phyloP scores from a whole-genome alignment of 2,797 vertebrate genomes.

The Sorex maritimensis region DNA sequence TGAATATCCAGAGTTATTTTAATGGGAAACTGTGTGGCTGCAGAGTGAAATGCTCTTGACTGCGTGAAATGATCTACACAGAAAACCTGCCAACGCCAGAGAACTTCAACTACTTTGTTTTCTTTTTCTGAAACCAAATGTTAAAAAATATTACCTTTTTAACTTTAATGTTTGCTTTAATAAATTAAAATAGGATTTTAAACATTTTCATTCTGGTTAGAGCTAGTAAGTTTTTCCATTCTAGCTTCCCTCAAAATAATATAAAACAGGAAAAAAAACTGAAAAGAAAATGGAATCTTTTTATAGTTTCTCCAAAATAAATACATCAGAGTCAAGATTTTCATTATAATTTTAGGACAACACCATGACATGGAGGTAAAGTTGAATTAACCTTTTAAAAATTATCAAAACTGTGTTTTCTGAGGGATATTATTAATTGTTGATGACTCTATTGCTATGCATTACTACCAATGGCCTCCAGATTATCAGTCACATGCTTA shows the following conservation, averaged over 20 bases:
- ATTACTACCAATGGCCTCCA: not conserved
- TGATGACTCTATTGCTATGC: not conserved
- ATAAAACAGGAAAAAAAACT: not conserved
- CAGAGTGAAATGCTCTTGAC: conserved; percentile 8
- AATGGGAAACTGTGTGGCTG: not conserved
- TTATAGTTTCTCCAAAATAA: not conserved
- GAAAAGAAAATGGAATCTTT: not conserved
- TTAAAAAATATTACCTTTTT: conserved; percentile 41
- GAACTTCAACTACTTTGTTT: not conserved
- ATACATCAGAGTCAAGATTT: not conserved
- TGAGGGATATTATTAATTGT: not conserved
- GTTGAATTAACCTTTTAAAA: not conserved
- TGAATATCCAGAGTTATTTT: not conserved
- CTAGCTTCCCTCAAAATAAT: conserved; percentile 37
- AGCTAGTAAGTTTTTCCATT: conserved; percentile 35
- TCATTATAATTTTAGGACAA: not conserved
- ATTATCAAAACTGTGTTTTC: not conserved
- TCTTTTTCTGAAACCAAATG: conserved; percentile 68
- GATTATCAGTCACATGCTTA: not conserved
- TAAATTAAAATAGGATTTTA: conserved; percentile 60
- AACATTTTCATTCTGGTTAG: conserved; percentile 53
- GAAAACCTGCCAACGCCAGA: conserved; percentile 11
- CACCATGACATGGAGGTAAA: not conserved
- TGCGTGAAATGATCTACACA: not conserved
- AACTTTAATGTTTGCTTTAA: conserved; percentile 58